Evolutionary conservation across 2,888 invertebrate genomes (phyloP).

Genomic region (Caenorhabditis panamensis): DNA sequence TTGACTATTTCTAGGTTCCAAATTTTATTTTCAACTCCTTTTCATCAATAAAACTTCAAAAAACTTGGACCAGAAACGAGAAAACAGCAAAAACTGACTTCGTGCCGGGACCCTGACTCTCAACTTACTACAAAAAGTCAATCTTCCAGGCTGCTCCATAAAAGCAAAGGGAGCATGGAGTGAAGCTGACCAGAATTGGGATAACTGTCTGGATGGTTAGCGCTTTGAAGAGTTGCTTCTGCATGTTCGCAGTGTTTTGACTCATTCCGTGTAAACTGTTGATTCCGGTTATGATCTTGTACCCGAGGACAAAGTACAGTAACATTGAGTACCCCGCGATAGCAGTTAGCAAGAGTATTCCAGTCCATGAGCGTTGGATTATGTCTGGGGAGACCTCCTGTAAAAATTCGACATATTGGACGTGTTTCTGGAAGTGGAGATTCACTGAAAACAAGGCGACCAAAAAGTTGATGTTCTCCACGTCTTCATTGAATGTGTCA

Average conservation of each 20-base stretch:
- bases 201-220: too few species aligned
- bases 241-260: constrained; percentile 15
- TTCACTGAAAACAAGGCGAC: constrained; percentile 21
- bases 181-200: constrained; percentile 30
- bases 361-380: not conserved
- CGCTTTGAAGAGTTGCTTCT: constrained; percentile 22
- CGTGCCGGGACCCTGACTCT: too few species aligned
- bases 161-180: constrained; percentile 13
- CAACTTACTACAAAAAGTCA: constrained; percentile 21
- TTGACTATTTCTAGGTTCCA: too few species aligned
- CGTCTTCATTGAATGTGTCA: not conserved
- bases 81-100: too few species aligned
- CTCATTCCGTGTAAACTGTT: not conserved
- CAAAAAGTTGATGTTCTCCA: constrained; percentile 14
- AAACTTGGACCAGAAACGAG: too few species aligned
- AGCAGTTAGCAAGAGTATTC: not conserved
- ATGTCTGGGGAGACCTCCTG: not conserved
- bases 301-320: not conserved
- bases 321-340: not conserved
- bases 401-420: too few species aligned
- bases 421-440: too few species aligned
- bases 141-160: constrained; percentile 21
- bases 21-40: too few species aligned
- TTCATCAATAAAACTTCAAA: too few species aligned
- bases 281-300: not conserved